Evolutionary conservation across 1,140 invertebrate species (phyloP).

Genomic region (Dendrolimus kikuchii): DNA sequence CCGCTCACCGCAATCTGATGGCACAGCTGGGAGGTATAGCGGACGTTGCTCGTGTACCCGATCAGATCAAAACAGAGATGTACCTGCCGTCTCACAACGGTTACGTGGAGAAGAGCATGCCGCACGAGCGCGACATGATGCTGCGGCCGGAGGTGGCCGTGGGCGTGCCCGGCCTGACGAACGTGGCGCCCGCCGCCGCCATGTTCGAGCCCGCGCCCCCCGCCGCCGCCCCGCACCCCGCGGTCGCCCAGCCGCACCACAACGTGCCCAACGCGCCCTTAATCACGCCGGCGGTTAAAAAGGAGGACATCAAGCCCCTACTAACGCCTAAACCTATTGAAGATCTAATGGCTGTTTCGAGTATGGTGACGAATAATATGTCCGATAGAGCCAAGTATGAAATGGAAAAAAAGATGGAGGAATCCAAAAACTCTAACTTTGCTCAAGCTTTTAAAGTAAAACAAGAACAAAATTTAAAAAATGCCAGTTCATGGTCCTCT

Average conservation of each 20-base stretch:
- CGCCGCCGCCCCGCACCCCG: slow-evolving; percentile 43
- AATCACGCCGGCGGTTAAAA: slow-evolving; percentile 68
- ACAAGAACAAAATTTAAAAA: slow-evolving; percentile 86
- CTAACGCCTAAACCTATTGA: slow-evolving; percentile 76
- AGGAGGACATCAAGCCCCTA: slow-evolving; percentile 73
- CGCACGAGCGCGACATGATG: slow-evolving; percentile 44
- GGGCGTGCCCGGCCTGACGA: slow-evolving; percentile 66
- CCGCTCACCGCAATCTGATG: slow-evolving; percentile 57
- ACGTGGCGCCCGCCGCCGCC: slow-evolving; percentile 74
- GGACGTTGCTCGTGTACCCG: slow-evolving; percentile 58
- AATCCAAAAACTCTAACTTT: slow-evolving; percentile 74
- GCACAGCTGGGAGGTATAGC: slow-evolving; percentile 56
- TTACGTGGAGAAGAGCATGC: slow-evolving; percentile 56
- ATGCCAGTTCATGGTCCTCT: slow-evolving; percentile 94
- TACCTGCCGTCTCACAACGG: slow-evolving; percentile 68
- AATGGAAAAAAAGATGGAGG: slow-evolving; percentile 64
- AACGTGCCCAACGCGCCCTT: slow-evolving; percentile 51
- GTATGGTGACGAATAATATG: slow-evolving; percentile 63
- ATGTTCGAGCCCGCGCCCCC: slow-evolving; percentile 78
- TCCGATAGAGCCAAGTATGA: slow-evolving; percentile 58
- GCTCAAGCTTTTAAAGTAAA: slow-evolving; percentile 78
- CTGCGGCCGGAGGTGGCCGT: slow-evolving; percentile 46
- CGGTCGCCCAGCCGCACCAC: slow-evolving; percentile 70
- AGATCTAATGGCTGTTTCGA: slow-evolving; percentile 74
- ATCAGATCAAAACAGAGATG: slow-evolving; percentile 56